Evolutionary conservation across 2,797 vertebrate species (phyloP).

Genomic region (Columba guinea): DNA sequence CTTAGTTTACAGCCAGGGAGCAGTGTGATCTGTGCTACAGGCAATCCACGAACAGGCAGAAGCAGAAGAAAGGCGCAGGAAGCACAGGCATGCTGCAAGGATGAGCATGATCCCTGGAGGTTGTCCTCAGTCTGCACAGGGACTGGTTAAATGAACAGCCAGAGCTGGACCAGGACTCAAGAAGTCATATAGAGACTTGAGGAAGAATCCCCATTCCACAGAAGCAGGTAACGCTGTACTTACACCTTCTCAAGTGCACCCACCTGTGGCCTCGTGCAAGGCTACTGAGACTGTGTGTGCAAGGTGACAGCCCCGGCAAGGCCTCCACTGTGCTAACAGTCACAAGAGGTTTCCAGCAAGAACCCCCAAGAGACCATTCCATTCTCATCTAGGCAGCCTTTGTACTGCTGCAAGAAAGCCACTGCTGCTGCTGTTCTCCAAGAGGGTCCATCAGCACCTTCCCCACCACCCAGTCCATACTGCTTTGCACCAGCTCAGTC

Average conservation of each 20-base stretch:
- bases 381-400: not conserved
- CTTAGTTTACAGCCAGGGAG: not conserved
- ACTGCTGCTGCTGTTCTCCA: not conserved
- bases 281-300: not conserved
- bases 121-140: not conserved
- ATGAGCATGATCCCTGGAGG: accelerated
- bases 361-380: not conserved
- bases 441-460: not conserved
- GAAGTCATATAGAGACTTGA: not conserved
- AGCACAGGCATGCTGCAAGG: not conserved
- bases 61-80: not conserved
- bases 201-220: not conserved
- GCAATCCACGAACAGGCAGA: not conserved
- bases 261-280: not conserved
- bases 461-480: not conserved
- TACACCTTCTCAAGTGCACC: not conserved
- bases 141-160: not conserved
- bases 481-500: not conserved
- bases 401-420: not conserved
- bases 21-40: not conserved
- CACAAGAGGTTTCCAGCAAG: not conserved
- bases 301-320: not conserved
- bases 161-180: not conserved
- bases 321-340: not conserved
- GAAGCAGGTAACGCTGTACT: not conserved